These are phyloP conservation scores for Columba guinea DNA, from an alignment of 2,797 vertebrate species.

Conservation along the genomic window DNA sequence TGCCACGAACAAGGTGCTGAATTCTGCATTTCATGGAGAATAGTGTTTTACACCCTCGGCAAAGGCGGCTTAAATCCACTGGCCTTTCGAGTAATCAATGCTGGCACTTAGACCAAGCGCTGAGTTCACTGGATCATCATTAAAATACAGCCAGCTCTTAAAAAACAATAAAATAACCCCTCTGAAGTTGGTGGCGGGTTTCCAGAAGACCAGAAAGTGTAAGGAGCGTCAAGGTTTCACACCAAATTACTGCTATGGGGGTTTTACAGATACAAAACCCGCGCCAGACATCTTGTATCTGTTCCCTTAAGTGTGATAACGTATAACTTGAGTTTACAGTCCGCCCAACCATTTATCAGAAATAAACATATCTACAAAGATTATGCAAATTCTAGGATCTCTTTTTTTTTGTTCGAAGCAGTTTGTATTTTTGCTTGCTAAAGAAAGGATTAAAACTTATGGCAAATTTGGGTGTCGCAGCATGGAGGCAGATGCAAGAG, in stretches of 20 bases:
- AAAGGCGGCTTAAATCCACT: neutral
- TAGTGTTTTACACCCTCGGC: neutral
- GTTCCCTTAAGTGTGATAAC: neutral
- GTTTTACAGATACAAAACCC: neutral
- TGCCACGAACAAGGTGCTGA: neutral
- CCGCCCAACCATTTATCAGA: rapidly evolving
- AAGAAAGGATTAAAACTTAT: neutral
- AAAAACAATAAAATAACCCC: neutral
- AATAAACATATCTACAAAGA: neutral
- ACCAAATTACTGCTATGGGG: neutral
- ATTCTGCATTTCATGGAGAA: neutral
- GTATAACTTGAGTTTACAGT: rapidly evolving
- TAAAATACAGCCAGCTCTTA: neutral
- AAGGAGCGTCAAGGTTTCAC: neutral
- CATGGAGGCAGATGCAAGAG: neutral
- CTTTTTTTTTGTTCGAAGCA: neutral
- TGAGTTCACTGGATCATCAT: neutral
- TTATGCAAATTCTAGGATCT: neutral
- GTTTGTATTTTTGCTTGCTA: neutral
- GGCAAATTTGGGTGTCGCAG: neutral
- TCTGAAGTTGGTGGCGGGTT: neutral
- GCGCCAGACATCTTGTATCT: neutral
- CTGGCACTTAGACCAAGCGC: rapidly evolving
- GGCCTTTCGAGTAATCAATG: rapidly evolving
- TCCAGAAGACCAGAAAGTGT: rapidly evolving